Conservation (phyloP, 1,140 invertebrate genomes). For the Macrotrachela quadricornifera region DNA sequence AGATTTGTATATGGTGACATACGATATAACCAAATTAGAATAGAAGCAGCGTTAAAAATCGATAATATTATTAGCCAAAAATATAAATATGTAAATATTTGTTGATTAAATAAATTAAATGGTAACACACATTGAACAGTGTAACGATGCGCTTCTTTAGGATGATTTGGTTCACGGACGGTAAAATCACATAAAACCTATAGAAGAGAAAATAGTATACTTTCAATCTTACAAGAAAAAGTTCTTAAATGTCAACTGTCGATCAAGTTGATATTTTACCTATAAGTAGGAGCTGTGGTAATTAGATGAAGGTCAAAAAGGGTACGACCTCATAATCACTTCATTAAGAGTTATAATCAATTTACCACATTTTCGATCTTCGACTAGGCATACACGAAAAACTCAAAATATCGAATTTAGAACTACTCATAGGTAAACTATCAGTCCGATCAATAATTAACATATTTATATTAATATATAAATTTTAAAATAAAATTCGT, state of each 20-base stretch:
- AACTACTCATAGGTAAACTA: too few species aligned
- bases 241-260: conserved; percentile 13
- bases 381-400: too few species aligned
- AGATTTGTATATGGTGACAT: background rate
- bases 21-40: background rate
- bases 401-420: too few species aligned
- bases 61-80: conserved; percentile 19
- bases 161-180: background rate
- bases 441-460: too few species aligned
- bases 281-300: too few species aligned
- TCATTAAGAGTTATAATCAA: too few species aligned
- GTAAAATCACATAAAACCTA: background rate
- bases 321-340: too few species aligned
- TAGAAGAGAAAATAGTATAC: conserved; percentile 14
- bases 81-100: conserved; percentile 25
- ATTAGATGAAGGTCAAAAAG: too few species aligned
- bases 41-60: too few species aligned
- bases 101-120: conserved; percentile 29
- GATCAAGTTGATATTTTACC: conserved; percentile 10
- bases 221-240: conserved; percentile 5
- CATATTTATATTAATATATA: background rate
- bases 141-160: conserved; percentile 9
- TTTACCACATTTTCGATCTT: too few species aligned
- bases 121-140: conserved; percentile 26
- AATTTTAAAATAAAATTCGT: too few species aligned